Evolutionary conservation across 2,113 vertebrate genomes (phyloP), one percentile per base, ranked within the genome.

Genomic region (Synodontis membranacea): DNA sequence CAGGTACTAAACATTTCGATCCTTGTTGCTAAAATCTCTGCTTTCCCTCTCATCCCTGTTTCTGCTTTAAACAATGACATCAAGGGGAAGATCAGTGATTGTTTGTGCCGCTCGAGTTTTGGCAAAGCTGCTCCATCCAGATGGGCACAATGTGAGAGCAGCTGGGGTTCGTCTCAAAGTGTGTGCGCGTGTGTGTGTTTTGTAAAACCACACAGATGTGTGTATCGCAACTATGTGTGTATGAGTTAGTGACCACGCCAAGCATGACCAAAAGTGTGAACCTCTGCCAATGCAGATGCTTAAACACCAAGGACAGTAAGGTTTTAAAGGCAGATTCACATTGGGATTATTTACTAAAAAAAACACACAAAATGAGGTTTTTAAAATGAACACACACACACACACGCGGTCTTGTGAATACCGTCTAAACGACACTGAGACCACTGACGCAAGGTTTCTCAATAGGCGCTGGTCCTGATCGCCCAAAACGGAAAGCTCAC

Each of bases 61-160:
- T 72, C 83, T 72, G 48, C n/a, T 34, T 91, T 86, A 90, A 91
- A 93, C 90, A 92, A 91, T 86, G 88, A 89, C 88, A 88, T 88
- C 91, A 93, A 92, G 89, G 88, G 64, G 84, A 82, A 86, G 82
- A 42, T 80, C 89, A 90, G 92, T 92, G 91, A 89, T 79, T 52
- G 89, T 85, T 87, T 89, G 66, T 83, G 84, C 80, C 74, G 46
- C 91, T 90, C 83, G 68, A 54, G 88, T 85, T 80, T 90, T 90
- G 91, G 91, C 91, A 88, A 72, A 54, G 15, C 85, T 82, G 82
- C 74, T 74, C 76, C 78, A 25, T 84, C 89, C 92, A 93, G 88
- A 92, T 94, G 90, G 84, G 88, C 90, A 90, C 89, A 91, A 88
- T 84, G 89, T 92, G 93, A 83, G 78, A 87, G 82, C 89, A 84